Conservation (phyloP, 1,140 invertebrate genomes). For the Odontomachus brunneus region DNA sequence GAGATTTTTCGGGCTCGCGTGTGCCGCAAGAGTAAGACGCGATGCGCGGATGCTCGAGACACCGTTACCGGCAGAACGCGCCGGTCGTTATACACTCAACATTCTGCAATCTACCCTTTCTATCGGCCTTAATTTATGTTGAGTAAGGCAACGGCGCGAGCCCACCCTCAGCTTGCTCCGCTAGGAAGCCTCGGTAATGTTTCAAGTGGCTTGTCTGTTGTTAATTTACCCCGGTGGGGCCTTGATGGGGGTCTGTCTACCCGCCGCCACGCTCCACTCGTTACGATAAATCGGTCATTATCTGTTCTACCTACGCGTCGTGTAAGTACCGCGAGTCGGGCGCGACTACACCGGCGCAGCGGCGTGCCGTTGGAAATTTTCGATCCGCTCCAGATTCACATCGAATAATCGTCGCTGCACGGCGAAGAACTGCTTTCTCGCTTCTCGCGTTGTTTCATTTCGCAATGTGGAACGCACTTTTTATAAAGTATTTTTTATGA, state of each 20-base stretch:
- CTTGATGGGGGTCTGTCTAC: conserved; percentile 82
- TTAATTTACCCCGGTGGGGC: conserved; percentile 83
- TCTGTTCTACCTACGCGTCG: conserved; percentile 62
- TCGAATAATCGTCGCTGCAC: neutral
- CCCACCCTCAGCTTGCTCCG: conserved; percentile 77
- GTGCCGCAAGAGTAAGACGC: conserved; percentile 70
- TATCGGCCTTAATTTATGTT: conserved; percentile 85
- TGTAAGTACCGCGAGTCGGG: conserved; percentile 37
- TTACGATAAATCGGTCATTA: conserved; percentile 83
- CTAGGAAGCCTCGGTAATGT: conserved; percentile 83
- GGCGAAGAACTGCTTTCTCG: too few species aligned
- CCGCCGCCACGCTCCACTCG: conserved; percentile 76
- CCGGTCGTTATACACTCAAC: conserved; percentile 82
- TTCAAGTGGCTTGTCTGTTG: conserved; percentile 85
- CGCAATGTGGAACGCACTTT: too few species aligned
- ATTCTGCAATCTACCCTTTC: conserved; percentile 85
- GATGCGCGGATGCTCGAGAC: conserved; percentile 71
- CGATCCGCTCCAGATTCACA: conserved; percentile 6
- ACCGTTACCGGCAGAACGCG: conserved; percentile 68
- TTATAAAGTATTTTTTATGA: too few species aligned
- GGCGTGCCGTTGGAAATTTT: conserved; percentile 35
- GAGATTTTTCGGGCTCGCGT: conserved; percentile 71
- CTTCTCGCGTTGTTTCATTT: too few species aligned
- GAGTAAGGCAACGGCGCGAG: conserved; percentile 81
- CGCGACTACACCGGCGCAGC: conserved; percentile 22